These are phyloP conservation scores for Phthorimaea operculella DNA, from an alignment of 1,140 invertebrate genomes.

Conservation along the genomic window DNA sequence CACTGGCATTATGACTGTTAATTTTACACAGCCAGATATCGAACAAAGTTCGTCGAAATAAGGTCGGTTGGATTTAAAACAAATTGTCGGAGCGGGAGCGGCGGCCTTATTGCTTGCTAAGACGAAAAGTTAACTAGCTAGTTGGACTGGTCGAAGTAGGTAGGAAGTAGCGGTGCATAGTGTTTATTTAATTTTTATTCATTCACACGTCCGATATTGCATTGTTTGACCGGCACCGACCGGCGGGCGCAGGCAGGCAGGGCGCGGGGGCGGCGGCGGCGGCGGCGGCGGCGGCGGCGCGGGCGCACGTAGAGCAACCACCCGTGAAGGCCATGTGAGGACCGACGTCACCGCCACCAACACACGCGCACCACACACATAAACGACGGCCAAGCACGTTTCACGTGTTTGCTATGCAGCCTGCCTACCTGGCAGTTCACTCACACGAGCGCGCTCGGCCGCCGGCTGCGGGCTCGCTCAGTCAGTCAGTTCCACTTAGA, in stretches of 20 bases:
- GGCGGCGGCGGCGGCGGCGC: conserved; percentile 22
- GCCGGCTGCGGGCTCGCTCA: conserved; percentile 18
- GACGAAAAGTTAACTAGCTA: too few species aligned
- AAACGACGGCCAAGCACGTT: conserved; percentile 25
- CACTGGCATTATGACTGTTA: background rate
- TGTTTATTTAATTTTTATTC: background rate
- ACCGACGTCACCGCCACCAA: conserved; percentile 33
- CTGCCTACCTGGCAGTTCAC: conserved; percentile 48
- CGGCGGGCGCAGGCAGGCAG: background rate
- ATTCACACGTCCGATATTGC: background rate
- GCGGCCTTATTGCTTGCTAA: too few species aligned
- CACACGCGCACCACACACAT: conserved; percentile 18
- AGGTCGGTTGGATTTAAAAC: too few species aligned
- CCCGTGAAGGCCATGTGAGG: conserved; percentile 49
- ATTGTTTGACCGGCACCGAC: conserved; percentile 2
- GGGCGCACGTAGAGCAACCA: conserved; percentile 34
- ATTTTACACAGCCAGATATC: background rate
- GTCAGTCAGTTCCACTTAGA: background rate
- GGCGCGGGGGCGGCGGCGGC: conserved; percentile 18
- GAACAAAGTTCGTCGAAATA: too few species aligned
- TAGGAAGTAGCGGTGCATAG: too few species aligned
- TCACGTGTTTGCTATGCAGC: conserved; percentile 7
- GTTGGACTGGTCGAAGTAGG: too few species aligned
- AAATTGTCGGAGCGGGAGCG: too few species aligned
- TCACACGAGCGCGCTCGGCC: conserved; percentile 33